Evolutionary conservation across 2,888 invertebrate species (phyloP), one percentile per base, ranked within the genome.

Genomic region (Lasioglossum figueresi): DNA sequence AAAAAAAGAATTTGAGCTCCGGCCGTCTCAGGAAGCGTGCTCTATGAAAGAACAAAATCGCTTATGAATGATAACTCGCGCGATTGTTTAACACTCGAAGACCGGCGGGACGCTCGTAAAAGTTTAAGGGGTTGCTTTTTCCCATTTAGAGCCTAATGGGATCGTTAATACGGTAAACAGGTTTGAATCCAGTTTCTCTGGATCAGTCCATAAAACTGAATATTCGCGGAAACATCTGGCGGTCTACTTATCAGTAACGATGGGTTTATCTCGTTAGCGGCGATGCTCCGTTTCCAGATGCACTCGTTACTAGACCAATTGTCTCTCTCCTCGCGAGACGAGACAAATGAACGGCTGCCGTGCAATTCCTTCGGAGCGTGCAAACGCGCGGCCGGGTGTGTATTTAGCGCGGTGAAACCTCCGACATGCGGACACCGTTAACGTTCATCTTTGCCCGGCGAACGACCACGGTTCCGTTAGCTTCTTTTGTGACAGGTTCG

Each of bases 391-490:
- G 80, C 74, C 80, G 75, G 80, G 40, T 56, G 78, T 79, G 79
- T 83, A 84, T 84, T 84, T 78, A 84, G 84, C 84, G 74, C 84
- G 84, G 84, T 83, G 84, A 84, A 84, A 84, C 79, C 79, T 75
- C 79, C 76, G 63, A 45, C 76, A 37, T 8, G 68, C 76, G 52
- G 74, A 66, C 84, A 83, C 84, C 84, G 84, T 83, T 84, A 83
- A 84, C 74, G 43, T 63, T 83, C 77, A 77, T 83, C 84, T 73
- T 84, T 70, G 83, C 37, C 63, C 23, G 76, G 83, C 74, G 77
- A 82, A 82, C 83, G 73, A 34, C 45, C n/a, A 12, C 70, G 12
- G 79, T 84, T 71, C 52, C 84, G 84, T 84, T 84, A 84, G 52
- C 79, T 75, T 70, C 84, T 84, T 84, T 84, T 79, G 78, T 79